These are phyloP conservation scores for Pelvicachromis taeniatus DNA, from an alignment of 2,113 vertebrate genomes.

Conservation along the genomic window DNA sequence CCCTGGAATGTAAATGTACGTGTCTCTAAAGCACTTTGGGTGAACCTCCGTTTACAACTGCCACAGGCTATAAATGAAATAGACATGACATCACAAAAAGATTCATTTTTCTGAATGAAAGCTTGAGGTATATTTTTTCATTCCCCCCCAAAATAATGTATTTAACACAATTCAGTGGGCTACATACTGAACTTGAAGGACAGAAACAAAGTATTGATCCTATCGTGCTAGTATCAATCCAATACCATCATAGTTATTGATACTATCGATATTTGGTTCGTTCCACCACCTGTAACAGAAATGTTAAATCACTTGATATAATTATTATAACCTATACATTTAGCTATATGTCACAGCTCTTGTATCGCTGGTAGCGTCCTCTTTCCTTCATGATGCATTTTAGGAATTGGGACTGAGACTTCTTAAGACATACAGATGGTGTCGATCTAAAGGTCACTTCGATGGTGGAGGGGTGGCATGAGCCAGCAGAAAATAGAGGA, in stretches of 20 bases:
- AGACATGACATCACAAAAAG: background rate
- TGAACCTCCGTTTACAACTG: background rate
- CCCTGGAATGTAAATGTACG: background rate
- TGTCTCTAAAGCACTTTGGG: background rate
- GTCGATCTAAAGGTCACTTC: background rate
- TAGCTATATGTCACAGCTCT: accelerated
- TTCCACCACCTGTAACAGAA: background rate
- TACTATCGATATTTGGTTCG: background rate
- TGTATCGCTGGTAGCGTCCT: background rate
- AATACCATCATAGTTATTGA: accelerated
- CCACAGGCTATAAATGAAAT: background rate
- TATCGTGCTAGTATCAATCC: accelerated
- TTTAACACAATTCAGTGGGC: background rate
- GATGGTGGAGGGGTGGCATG: background rate
- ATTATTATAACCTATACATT: background rate
- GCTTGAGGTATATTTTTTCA: accelerated
- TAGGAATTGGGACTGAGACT: background rate
- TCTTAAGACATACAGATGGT: background rate
- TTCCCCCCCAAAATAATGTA: background rate
- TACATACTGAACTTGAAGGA: background rate
- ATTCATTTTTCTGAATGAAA: background rate
- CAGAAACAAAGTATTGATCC: background rate
- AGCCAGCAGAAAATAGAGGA: background rate
- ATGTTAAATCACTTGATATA: background rate
- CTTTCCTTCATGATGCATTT: background rate